Base-by-base conservation (phyloP, 2,113 vertebrate genomes). In the Myodes glareolus region DNA sequence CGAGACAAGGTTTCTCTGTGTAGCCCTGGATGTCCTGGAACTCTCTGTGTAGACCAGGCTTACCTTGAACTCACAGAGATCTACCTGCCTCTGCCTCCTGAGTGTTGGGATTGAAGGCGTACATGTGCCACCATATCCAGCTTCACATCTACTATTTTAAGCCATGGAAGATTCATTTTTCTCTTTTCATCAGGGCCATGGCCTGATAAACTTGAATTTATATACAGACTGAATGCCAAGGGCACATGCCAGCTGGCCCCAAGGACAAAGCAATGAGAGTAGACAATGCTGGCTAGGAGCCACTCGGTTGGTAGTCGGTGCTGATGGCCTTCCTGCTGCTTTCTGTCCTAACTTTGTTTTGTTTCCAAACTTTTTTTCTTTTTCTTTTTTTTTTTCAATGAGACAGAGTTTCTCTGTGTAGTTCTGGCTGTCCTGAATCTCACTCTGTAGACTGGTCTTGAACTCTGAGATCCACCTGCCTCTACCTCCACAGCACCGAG, bases 161-260 rank as follows among this genome's bases (percentile, higher is more conserved):
- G 7, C 16, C 1, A 0, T 1, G 76, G 75, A 91, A 67, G 78
- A 92, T 29, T 70, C 36, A 55, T 90, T 92, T 94, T 65, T 90
- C 52, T 87, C 50, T 95, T 78, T 92, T 94, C 63, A 33, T 0
- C 36, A 52, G 80, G 29, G 85, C 95, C 92, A 95, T 94, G 70
- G 81, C 70, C 81, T 86, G 81, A 91, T 63, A 42, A 3, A 19
- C 76, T 94, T 81, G 92, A 82, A 94, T 96, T 90, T 94, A 91
- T 78, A 55, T 65, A 92, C 52, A 80, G 42, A 86, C 55, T 13
- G 73, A 94, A 96, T 92, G 97, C 77, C 97, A 97, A 97, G 94
- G 85, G 72, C 92, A 94, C 80, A 67, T 89, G 92, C 84, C 91
- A 81, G 94, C 88, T 9, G 3, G 76, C 72, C 27, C 65, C 96